A percentile compares a stretch with the other conserved stretches of the same genome.
These are phyloP conservation scores for Antheraea mylitta DNA, from an alignment of 1,140 invertebrate genomes.

Conservation along the genomic window DNA sequence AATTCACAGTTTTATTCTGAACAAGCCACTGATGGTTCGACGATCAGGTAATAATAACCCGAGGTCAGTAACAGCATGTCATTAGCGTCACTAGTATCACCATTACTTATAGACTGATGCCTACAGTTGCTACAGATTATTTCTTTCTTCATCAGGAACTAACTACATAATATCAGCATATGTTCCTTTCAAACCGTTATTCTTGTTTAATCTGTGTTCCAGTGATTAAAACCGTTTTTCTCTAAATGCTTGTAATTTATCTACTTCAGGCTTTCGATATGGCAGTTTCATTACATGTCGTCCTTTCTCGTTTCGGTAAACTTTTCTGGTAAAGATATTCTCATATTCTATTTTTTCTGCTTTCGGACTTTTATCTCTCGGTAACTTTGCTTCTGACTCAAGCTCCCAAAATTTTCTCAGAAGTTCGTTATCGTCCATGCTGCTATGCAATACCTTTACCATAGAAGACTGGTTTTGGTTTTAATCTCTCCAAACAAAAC, in stretches of 20 bases:
- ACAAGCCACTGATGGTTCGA: constrained; percentile 16
- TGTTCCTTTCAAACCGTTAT: neutral
- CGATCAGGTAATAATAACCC: constrained; percentile 18
- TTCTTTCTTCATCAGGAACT: neutral
- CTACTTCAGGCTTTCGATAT: neutral
- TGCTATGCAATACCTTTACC: too few species aligned
- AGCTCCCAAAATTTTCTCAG: too few species aligned
- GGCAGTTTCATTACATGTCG: neutral
- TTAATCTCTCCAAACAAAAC: neutral
- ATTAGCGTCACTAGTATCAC: neutral
- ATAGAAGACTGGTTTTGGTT: neutral
- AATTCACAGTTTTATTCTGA: constrained; percentile 24
- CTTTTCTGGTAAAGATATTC: neutral
- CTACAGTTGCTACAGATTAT: constrained; percentile 38
- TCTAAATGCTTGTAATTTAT: neutral
- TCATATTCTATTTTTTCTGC: neutral
- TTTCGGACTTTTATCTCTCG: too few species aligned
- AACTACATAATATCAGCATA: neutral
- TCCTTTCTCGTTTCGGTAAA: neutral
- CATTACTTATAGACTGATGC: neutral
- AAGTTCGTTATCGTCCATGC: too few species aligned
- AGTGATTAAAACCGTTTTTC: neutral
- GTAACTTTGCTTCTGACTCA: too few species aligned
- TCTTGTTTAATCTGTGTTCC: neutral
- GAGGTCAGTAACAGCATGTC: constrained; percentile 13